Conservation (phyloP, 2,888 invertebrate genomes). For the Eupsilia transversa region DNA sequence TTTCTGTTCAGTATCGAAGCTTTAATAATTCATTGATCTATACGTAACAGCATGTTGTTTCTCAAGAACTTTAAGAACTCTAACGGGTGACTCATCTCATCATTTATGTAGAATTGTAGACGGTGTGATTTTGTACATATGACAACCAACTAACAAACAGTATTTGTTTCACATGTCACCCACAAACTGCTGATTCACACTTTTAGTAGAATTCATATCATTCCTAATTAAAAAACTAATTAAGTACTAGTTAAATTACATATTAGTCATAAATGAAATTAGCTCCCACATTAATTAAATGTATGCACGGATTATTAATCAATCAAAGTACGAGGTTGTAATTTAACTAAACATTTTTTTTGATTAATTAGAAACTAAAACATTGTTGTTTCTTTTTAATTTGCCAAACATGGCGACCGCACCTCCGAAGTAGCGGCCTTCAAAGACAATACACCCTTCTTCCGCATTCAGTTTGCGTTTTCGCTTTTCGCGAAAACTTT, state of each 20-base stretch:
- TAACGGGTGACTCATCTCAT: slow-evolving; percentile 64
- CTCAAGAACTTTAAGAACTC: slow-evolving; percentile 64
- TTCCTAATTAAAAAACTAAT: slow-evolving; percentile 30
- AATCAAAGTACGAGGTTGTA: slow-evolving; percentile 29
- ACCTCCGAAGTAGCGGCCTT: slow-evolving; percentile 67
- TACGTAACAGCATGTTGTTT: slow-evolving; percentile 63
- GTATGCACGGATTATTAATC: slow-evolving; percentile 37
- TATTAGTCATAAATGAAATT: slow-evolving; percentile 22
- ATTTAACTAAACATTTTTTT: slow-evolving; percentile 42
- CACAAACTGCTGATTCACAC: slow-evolving; percentile 37
- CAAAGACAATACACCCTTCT: slow-evolving; percentile 74
- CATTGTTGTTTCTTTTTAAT: slow-evolving; percentile 45
- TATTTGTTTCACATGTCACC: slow-evolving; percentile 32
- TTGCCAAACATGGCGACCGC: slow-evolving; percentile 61
- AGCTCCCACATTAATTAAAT: slow-evolving; percentile 28
- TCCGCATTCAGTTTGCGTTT: slow-evolving; percentile 76
- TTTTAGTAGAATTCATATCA: slow-evolving; percentile 35
- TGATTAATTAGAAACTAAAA: slow-evolving; percentile 47
- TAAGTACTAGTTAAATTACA: slow-evolving; percentile 14
- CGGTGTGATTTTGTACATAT: slow-evolving; percentile 58
- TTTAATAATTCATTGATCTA: slow-evolving; percentile 47
- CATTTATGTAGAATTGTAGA: slow-evolving; percentile 68
- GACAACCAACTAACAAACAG: slow-evolving; percentile 62
- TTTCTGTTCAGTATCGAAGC: slow-evolving; percentile 18
- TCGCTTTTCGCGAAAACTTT: slow-evolving; percentile 71